Percentiles rank a stretch among this genome's conserved stretches.
These are phyloP conservation scores for Spinus olivaceus DNA, from an alignment of 2,797 vertebrate species.

Conservation along the genomic window DNA sequence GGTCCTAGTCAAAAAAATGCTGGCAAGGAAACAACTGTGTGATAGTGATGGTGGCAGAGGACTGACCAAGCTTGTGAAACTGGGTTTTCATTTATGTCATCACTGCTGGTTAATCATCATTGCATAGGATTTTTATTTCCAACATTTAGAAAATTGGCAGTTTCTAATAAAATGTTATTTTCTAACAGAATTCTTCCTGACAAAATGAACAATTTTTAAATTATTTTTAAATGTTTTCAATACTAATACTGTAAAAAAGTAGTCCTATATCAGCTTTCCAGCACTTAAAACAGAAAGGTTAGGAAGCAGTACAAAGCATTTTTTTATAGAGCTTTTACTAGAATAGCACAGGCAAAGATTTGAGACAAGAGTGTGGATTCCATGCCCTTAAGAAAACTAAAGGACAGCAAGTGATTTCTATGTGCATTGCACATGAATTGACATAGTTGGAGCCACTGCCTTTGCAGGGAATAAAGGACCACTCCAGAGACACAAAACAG, in stretches of 20 bases:
- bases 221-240: background rate
- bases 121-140: background rate
- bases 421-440: background rate
- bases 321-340: background rate
- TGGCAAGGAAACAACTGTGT: background rate
- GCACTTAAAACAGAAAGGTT: background rate
- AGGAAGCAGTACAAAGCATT: background rate
- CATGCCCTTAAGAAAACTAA: background rate
- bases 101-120: background rate
- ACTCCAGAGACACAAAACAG: background rate
- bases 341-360: background rate
- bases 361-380: background rate
- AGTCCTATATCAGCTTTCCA: background rate
- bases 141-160: accelerated
- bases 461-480: background rate
- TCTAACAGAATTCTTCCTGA: background rate
- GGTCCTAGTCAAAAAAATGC: background rate
- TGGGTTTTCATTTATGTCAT: background rate
- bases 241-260: accelerated
- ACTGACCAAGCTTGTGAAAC: background rate
- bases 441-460: background rate
- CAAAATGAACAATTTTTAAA: background rate
- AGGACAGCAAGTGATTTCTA: background rate
- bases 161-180: background rate
- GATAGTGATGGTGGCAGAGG: background rate